Evolutionary conservation across 2,113 vertebrate genomes (phyloP).

Genomic region (Tychaedon coryphoeus): DNA sequence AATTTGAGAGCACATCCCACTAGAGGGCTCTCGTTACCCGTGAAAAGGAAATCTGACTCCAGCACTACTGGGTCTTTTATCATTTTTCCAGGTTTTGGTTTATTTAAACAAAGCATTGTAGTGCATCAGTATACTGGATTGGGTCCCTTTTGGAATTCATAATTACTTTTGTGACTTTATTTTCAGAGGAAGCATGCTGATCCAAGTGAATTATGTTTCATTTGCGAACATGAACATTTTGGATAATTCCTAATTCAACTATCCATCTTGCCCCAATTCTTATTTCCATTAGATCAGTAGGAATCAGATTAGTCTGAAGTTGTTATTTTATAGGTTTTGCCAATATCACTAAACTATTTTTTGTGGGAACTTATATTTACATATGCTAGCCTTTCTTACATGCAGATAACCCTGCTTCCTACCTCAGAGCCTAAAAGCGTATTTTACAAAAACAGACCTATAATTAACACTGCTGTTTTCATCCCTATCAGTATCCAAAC

Average conservation of each 20-base stretch:
- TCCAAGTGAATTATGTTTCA: neutral
- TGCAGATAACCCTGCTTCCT: neutral
- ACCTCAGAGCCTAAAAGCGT: neutral
- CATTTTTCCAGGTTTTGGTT: neutral
- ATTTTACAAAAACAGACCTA: neutral
- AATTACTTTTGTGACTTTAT: neutral
- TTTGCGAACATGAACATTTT: neutral
- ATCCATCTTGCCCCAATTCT: neutral
- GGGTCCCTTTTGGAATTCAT: neutral
- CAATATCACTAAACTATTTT: neutral
- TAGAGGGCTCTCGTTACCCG: conserved; percentile 69
- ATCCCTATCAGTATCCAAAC: neutral
- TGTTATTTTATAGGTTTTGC: neutral
- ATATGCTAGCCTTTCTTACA: neutral
- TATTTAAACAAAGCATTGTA: neutral
- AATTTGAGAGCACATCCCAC: conserved; percentile 18
- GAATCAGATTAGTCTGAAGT: neutral
- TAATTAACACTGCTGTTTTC: neutral
- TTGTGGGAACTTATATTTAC: neutral
- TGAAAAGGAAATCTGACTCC: neutral
- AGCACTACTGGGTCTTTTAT: rapidly evolving
- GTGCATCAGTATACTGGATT: neutral
- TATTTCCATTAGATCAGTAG: neutral
- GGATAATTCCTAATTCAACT: neutral
- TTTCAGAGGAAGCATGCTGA: neutral